Evolutionary conservation across 2,113 vertebrate genomes (phyloP), one percentile per base, ranked within the genome.

Genomic region (Panthera uncia): DNA sequence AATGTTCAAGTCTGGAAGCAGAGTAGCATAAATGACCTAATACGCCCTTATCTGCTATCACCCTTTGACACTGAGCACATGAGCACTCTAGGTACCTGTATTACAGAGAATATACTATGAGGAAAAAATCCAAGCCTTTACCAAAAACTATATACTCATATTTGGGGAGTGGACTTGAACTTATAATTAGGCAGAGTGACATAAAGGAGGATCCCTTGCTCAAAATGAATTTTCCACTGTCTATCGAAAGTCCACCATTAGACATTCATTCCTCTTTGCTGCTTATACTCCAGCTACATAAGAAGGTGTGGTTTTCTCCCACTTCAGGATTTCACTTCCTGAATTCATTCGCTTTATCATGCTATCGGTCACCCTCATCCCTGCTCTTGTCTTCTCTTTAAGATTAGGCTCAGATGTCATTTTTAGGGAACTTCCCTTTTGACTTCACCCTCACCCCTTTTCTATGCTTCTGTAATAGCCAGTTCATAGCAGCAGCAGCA

Each of bases 271-370:
- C n/a, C 50, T 83, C 92, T 52, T 95, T 73, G 33, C 36, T 73
- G 48, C 31, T 92, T 86, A 83, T 4, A 33, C 13, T 79, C 48
- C 52, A 55, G n/a, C 45, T 92, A 68, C 3, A 29, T 5, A 69
- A 57, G 36, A 14, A 90, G 78, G 76, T 23, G 4, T 65, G 21
- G 9, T 19, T 87, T 91, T 83, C 57, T 80, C 36, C 83, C 41
- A 76, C 48, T 84, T 91, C 11, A n/a, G 27, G n/a, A 69, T 83
- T 93, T 73, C 79, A 48, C 85, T 89, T 96, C 83, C 90, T 89
- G 89, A 13, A 12, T 29, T 52, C 25, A 57, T 65, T 87, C 45
- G 52, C 33, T 89, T 97, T 81, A 85, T 52, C 69, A 66, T 3
- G 33, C 33, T 93, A 73, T 45, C 87, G 12, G 25, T 90, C 76